These are phyloP conservation scores for Lates japonicus DNA, from an alignment of 2,797 vertebrate genomes.

Conservation along the genomic window DNA sequence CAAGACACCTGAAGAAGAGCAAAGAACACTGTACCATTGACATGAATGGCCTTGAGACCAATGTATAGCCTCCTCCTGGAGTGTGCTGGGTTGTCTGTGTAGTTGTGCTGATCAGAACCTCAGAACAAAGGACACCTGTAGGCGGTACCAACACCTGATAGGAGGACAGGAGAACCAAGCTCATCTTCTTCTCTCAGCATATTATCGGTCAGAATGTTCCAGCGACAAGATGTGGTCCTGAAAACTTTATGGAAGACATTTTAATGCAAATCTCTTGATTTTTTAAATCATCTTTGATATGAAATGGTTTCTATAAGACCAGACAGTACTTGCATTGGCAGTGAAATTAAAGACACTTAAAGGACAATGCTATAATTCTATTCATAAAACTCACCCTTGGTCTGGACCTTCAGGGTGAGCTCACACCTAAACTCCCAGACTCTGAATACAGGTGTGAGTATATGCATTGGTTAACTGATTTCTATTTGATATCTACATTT, in stretches of 20 bases:
- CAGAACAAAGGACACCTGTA: background rate
- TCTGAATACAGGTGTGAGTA: constrained; percentile 25
- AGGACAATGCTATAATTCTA: background rate
- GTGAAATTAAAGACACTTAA: constrained; percentile 9
- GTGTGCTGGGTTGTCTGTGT: background rate
- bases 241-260: background rate
- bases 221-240: background rate
- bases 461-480: constrained; percentile 35
- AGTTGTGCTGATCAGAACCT: constrained; percentile 1
- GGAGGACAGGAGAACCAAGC: background rate
- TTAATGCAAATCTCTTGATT: background rate
- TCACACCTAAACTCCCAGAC: constrained; percentile 2
- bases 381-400: background rate
- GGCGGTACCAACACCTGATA: no score
- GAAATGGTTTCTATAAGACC: background rate
- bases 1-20: constrained; percentile 84
- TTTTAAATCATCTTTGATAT: background rate
- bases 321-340: background rate
- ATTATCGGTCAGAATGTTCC: background rate
- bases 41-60: constrained; percentile 97
- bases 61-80: constrained; percentile 77
- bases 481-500: constrained; percentile 64
- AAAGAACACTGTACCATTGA: constrained; percentile 94
- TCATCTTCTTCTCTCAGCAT: constrained; percentile 6
- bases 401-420: constrained; percentile 27